Base-by-base conservation (phyloP, 2,888 invertebrate genomes). In the Parthenolecanium corni region DNA sequence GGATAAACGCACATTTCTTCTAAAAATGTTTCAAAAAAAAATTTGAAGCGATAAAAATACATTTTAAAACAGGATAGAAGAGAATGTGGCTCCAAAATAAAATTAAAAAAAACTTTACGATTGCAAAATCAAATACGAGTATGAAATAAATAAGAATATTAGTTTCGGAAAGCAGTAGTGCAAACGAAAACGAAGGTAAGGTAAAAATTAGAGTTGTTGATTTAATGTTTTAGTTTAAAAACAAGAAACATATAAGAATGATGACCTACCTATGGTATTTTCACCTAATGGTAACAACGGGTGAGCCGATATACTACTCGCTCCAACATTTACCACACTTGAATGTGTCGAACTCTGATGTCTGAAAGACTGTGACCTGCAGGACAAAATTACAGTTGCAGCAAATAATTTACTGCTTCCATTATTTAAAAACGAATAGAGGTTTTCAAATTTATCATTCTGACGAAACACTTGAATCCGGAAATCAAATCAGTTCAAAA, bases 351-450 rank as follows among this genome's bases (percentile, higher is more conserved):
- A 83, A 77, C 82, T 82, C 76, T 81, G 80, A 78, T 89, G 87
- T 79, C 89, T 88, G 84, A 89, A 90, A 80, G 90, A 90, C 79
- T 89, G 89, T 82, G 89, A 90, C 89, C 90, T 90, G 64, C 57
- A 62, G 65, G 64, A 62, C 66, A 65, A 66, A 66, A 58, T 58
- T 58, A 58, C 21, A 58, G 47, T 58, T 23, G 58, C 58, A 58
- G 58, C 58, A 25, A 20, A 46, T 31, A 9, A 31, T 47, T 58
- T 58, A 58, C 58, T 49, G 58, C 58, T 25, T 49, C 18, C 36
- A 47, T 57, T 57, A 24, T 46, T 57, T 52, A 31, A 31, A 14
- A n/a, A 25, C 9, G 21, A 9, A 25, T 21, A 52, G 52, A n/a
- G 36, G 52, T 52, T 52, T 25, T 52, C 52, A 25, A 52, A 52